Evolutionary conservation across 2,888 invertebrate genomes (phyloP).

Genomic region (Agriopis aurantiaria): DNA sequence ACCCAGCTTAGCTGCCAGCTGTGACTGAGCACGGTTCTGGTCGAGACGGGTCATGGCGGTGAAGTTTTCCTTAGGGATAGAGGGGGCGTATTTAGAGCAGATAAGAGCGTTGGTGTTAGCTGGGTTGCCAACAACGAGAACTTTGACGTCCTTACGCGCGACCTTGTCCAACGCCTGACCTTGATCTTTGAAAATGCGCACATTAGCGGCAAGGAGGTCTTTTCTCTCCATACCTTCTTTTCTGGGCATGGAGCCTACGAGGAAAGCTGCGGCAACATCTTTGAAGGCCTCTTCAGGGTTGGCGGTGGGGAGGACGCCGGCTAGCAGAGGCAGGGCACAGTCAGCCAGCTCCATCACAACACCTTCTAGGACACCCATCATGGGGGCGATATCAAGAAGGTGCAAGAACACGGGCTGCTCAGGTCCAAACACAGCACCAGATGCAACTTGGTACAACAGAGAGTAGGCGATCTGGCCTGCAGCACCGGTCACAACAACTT

Average conservation of each 20-base stretch:
- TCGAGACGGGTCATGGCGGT: slow-evolving; percentile 99
- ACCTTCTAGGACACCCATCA: slow-evolving; percentile 98
- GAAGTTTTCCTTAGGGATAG: slow-evolving; percentile 98
- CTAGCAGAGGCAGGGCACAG: slow-evolving; percentile 96
- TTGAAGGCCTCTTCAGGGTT: slow-evolving; percentile 97
- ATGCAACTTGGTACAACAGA: slow-evolving; percentile 96
- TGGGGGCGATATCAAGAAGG: slow-evolving; percentile 97
- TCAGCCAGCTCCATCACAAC: slow-evolving; percentile 99
- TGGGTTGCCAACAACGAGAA: slow-evolving; percentile 99
- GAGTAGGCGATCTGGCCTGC: slow-evolving; percentile 99
- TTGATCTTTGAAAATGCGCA: slow-evolving; percentile 99
- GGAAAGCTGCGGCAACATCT: slow-evolving; percentile 97
- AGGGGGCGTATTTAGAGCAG: slow-evolving; percentile 97
- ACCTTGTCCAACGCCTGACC: slow-evolving; percentile 96
- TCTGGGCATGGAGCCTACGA: slow-evolving; percentile 99
- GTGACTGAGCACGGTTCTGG: slow-evolving; percentile 98
- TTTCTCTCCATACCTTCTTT: slow-evolving; percentile 99
- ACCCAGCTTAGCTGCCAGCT: slow-evolving; percentile 91
- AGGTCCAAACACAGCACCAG: slow-evolving; percentile 97
- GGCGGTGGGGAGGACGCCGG: slow-evolving; percentile 94
- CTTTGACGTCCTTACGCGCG: slow-evolving; percentile 97
- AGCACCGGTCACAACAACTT: slow-evolving; percentile 98
- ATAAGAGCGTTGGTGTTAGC: slow-evolving; percentile 99
- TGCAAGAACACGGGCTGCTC: slow-evolving; percentile 95
- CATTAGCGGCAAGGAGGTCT: slow-evolving; percentile 98